Percentiles rank a stretch among this genome's conserved stretches.
phyloP scores from a whole-genome alignment of 2,797 vertebrate genomes.

The Anguilla megastoma region DNA sequence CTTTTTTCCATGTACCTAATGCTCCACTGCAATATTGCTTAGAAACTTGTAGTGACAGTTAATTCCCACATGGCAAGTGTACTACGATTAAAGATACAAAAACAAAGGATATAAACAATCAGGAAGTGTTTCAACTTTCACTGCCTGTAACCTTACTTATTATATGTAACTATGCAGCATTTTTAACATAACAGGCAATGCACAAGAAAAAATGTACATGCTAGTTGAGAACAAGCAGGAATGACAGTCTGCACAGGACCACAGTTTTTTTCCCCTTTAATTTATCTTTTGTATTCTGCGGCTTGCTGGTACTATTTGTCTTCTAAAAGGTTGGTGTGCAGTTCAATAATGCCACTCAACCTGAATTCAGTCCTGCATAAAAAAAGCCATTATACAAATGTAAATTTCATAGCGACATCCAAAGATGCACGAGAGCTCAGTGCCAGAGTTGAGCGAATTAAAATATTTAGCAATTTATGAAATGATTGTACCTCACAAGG shows the following conservation, averaged over 20 bases:
- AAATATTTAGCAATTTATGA: constrained; percentile 1
- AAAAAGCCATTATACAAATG: not conserved
- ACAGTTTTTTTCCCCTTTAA: not conserved
- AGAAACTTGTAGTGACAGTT: too few relatives aligned
- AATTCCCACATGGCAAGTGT: not conserved
- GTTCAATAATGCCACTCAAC: not conserved
- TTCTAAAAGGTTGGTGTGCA: not conserved
- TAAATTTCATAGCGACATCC: not conserved
- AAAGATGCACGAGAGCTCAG: not conserved
- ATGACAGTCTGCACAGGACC: not conserved
- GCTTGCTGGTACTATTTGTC: not conserved
- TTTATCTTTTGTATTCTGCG: not conserved
- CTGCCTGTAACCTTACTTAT: not conserved
- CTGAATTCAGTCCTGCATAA: not conserved
- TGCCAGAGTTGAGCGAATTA: not conserved
- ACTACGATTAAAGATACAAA: too few relatives aligned
- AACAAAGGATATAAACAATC: too few relatives aligned
- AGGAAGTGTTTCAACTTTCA: not conserved
- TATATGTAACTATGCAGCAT: not conserved
- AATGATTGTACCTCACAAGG: not conserved
- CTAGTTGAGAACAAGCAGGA: not conserved
- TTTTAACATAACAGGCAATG: too few relatives aligned
- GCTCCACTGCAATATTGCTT: too few relatives aligned
- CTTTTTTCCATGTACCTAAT: too few relatives aligned
- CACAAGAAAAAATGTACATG: not conserved